phyloP scores from a whole-genome alignment of 2,797 vertebrate genomes.

The Fundulus diaphanus region DNA sequence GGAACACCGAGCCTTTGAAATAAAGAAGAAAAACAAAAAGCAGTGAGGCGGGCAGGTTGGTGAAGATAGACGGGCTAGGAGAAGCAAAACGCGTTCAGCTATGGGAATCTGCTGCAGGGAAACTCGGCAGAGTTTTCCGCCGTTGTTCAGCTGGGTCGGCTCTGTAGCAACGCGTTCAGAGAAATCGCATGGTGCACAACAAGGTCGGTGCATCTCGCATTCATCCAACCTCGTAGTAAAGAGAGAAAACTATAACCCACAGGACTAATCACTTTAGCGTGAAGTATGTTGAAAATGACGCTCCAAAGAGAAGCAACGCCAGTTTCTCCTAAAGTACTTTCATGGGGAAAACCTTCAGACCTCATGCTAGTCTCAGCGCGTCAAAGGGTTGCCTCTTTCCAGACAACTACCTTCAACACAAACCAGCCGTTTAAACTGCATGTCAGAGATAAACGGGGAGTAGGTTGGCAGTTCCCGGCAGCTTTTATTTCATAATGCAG shows the following conservation, averaged over 20 bases:
- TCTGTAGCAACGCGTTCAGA: conserved; percentile 8
- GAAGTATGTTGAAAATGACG: not conserved
- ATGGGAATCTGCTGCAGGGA: conserved; percentile 18
- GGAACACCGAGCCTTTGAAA: not conserved
- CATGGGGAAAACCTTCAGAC: not conserved
- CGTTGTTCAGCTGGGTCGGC: conserved; percentile 19
- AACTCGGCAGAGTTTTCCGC: too few relatives aligned
- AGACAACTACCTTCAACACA: not conserved
- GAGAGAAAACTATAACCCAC: too few relatives aligned
- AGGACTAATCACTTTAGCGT: not conserved
- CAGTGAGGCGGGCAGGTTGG: not conserved
- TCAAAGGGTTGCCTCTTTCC: not conserved
- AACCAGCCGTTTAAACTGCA: not conserved
- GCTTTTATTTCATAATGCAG: not conserved
- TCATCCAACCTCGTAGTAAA: not conserved
- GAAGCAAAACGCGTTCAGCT: conserved; percentile 23
- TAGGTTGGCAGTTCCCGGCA: not conserved
- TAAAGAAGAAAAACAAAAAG: not conserved
- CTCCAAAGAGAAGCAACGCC: not conserved
- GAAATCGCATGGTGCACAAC: not conserved
- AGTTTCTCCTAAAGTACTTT: not conserved
- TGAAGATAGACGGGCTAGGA: conserved; percentile 20
- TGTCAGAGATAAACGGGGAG: not conserved
- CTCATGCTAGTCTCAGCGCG: not conserved
- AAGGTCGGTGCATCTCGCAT: not conserved